Conservation (phyloP, 2,888 invertebrate species). For the Capitulum mitella region DNA sequence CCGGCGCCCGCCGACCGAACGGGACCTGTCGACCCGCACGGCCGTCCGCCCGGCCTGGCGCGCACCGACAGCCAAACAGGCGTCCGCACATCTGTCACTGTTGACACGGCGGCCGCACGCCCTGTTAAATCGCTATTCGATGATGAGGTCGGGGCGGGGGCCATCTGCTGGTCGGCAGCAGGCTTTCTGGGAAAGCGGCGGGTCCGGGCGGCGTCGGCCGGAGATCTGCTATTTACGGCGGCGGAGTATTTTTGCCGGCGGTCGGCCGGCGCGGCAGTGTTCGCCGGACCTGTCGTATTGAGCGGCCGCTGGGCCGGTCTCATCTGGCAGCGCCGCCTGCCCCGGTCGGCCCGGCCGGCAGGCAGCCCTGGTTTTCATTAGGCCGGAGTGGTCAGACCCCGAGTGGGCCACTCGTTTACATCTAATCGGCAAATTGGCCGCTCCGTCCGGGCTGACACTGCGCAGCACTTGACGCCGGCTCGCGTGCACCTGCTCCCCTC, state of each 20-base stretch:
- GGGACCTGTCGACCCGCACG: background rate
- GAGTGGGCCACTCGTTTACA: background rate
- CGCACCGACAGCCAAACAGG: background rate
- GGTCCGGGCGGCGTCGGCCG: too few relatives aligned
- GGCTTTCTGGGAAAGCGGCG: background rate
- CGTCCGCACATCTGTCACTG: background rate
- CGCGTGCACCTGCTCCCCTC: conserved; percentile 1
- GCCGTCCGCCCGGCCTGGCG: background rate
- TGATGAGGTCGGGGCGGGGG: background rate
- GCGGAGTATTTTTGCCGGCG: too few relatives aligned
- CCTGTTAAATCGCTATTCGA: conserved; percentile 21
- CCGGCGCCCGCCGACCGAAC: too few relatives aligned
- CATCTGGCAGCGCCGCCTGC: background rate
- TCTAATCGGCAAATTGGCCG: conserved; percentile 18
- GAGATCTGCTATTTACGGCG: too few relatives aligned
- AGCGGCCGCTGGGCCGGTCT: background rate
- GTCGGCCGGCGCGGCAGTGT: too few relatives aligned
- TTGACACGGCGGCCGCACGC: background rate
- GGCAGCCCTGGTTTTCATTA: conserved; percentile 17
- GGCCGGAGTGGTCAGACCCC: background rate
- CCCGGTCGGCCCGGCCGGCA: background rate
- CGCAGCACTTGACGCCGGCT: background rate
- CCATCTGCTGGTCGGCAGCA: too few relatives aligned
- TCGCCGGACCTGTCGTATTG: too few relatives aligned
- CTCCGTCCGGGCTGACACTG: background rate